Conservation (phyloP, 1,140 invertebrate species). For the Bombyx mandarina region DNA sequence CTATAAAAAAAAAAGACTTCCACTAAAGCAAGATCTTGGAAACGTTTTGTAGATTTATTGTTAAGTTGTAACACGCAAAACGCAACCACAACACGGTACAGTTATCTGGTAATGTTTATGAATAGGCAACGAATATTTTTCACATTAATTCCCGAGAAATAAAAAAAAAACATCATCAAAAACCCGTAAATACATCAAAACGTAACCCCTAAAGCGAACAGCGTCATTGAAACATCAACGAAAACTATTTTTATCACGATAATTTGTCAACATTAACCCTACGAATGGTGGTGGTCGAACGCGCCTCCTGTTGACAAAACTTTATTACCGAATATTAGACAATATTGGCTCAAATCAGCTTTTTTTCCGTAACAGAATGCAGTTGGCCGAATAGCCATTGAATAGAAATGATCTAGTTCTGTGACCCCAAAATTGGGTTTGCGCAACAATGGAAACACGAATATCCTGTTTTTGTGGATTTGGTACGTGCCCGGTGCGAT, state of each 20-base stretch:
- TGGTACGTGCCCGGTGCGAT: constrained; percentile 4
- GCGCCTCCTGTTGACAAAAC: constrained; percentile 65
- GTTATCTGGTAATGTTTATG: too few relatives aligned
- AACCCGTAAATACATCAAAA: constrained; percentile 13
- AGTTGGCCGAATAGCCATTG: constrained; percentile 18
- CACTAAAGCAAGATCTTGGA: too few relatives aligned
- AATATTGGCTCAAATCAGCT: constrained; percentile 58
- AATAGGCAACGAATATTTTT: too few relatives aligned
- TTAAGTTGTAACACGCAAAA: too few relatives aligned
- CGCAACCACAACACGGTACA: too few relatives aligned
- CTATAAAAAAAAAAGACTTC: too few relatives aligned
- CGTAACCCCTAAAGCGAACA: constrained; percentile 39
- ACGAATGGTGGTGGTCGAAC: constrained; percentile 25
- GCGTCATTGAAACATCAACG: constrained; percentile 36
- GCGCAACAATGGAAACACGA: constrained; percentile 48
- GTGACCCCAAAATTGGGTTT: constrained; percentile 44
- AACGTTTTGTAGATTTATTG: too few relatives aligned
- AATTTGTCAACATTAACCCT: constrained; percentile 63
- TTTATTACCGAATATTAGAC: constrained; percentile 67
- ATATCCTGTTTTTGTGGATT: constrained; percentile 41
- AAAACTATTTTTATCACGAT: constrained; percentile 41
- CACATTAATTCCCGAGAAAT: background rate
- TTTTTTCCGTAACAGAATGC: constrained; percentile 47
- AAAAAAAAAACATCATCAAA: constrained; percentile 1
- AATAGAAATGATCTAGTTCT: constrained; percentile 48